Evolutionary conservation across 30 jellyfish, hydroid and myxozoan species (phyloP), one percentile per base, ranked within the genome.

Genomic region (Calvadosia cruxmelitensis): DNA sequence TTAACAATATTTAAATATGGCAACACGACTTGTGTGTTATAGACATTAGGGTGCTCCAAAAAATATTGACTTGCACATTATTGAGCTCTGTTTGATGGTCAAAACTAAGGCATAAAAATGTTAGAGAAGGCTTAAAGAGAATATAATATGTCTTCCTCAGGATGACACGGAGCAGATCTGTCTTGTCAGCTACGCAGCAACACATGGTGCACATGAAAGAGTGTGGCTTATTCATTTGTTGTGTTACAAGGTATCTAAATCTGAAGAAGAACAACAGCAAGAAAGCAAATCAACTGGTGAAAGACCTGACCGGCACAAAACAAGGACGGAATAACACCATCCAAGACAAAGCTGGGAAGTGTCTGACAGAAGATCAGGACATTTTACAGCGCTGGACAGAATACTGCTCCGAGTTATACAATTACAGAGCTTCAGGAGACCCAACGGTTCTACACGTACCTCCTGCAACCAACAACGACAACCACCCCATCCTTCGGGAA

Each of bases 251-350:
- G 48, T 12, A 3, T 42, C 13, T 20, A 57, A 42, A 23, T 23
- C 23, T n/a, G n/a, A n/a, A 71, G 53, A 71, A 72, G 33, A 73
- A 71, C 49, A 63, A 51, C 52, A 26, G 62, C 32, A 71, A 34
- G 35, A 51, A 61, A 5, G 81, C 76, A 5, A 50, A 71, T 63
- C 27, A 63, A 5, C 74, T 71, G 3, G 81, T 53, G 63, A 71
- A 71, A 34, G 76, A 71, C 33, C 73, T 71, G 27, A 71, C 75
- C 75, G 53, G 53, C 76, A 73, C 33, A 63, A 71, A 71, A 63
- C 5, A 73, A 5, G 81, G 63, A 51, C 51, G 76, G 53, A 73
- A 50, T 25, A 35, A 70, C 61, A 49, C 61, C n/a, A 49, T 49
- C n/a, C 61, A 49, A n/a, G 61, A 49, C n/a, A 49, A 49, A n/a